Percentiles rank a stretch among this genome's conserved stretches.
Evolutionary conservation across 1,140 invertebrate species (phyloP).

Genomic region (Lepeophtheirus salmonis): DNA sequence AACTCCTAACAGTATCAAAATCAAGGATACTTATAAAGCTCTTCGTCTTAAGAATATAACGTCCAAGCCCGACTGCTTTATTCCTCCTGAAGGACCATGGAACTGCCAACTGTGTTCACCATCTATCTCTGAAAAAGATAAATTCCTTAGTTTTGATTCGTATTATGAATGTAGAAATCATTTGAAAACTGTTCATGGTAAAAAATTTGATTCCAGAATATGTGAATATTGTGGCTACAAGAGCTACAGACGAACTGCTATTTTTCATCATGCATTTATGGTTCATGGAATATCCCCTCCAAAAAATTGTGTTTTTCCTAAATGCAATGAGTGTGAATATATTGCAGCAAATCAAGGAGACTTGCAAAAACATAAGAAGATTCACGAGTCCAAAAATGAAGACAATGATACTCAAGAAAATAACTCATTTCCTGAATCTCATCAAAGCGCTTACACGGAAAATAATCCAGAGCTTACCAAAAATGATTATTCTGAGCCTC

Average conservation of each 20-base stretch:
- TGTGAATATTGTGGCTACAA: not conserved
- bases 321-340: conserved; percentile 2
- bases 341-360: not conserved
- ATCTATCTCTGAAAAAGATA: too few relatives aligned
- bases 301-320: not conserved
- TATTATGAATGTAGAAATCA: not conserved
- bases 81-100: not conserved
- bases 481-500: not conserved
- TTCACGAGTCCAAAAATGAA: too few relatives aligned
- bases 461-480: not conserved
- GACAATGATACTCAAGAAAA: too few relatives aligned
- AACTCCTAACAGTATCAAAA: not conserved
- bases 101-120: not conserved
- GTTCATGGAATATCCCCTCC: conserved; percentile 1
- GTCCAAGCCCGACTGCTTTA: not conserved
- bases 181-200: not conserved
- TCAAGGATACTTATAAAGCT: not conserved
- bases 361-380: not conserved
- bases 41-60: not conserved
- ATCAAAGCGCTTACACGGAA: not conserved
- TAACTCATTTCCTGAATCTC: too few relatives aligned
- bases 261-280: not conserved
- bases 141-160: not conserved
- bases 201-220: not conserved
- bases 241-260: not conserved